Evolutionary conservation across 2,888 invertebrate species (phyloP).

Genomic region (Drosophila koepferae): DNA sequence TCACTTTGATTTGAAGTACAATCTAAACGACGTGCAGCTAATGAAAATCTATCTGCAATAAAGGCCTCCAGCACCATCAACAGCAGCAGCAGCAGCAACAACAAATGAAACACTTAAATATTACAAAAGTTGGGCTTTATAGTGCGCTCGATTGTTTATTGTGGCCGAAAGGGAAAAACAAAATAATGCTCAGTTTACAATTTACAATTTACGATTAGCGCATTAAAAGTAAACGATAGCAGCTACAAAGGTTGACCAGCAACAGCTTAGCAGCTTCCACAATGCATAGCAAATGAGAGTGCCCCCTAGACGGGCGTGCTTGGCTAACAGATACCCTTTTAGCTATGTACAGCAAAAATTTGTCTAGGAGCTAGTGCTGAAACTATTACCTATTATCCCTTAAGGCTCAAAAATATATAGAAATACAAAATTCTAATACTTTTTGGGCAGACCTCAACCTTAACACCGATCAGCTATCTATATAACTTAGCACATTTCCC

Average conservation of each 20-base stretch:
- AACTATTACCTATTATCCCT: too few relatives aligned
- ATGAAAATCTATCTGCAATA: constrained; percentile 48
- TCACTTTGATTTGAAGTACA: constrained; percentile 78
- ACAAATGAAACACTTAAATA: constrained; percentile 65
- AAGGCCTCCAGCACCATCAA: constrained; percentile 48
- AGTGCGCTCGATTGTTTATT: constrained; percentile 37
- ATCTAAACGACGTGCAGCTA: constrained; percentile 52
- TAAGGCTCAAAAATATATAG: too few relatives aligned
- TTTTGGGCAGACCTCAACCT: background rate
- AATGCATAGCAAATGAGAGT: constrained; percentile 14
- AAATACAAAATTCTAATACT: too few relatives aligned
- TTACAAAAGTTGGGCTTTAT: constrained; percentile 69
- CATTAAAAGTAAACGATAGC: constrained; percentile 74
- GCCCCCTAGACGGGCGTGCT: too few relatives aligned
- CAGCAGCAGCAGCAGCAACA: constrained; percentile 20
- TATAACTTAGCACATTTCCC: too few relatives aligned
- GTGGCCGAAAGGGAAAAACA: constrained; percentile 29
- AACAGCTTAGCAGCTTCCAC: constrained; percentile 36
- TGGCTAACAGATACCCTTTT: background rate
- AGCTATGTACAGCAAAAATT: background rate
- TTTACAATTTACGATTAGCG: constrained; percentile 72
- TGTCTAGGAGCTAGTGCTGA: background rate
- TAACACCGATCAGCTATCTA: background rate
- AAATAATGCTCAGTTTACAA: constrained; percentile 50
- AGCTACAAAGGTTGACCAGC: constrained; percentile 51